These are phyloP conservation scores for Myiothlypis chrysogaster DNA, from an alignment of 2,797 vertebrate species.

Conservation along the genomic window DNA sequence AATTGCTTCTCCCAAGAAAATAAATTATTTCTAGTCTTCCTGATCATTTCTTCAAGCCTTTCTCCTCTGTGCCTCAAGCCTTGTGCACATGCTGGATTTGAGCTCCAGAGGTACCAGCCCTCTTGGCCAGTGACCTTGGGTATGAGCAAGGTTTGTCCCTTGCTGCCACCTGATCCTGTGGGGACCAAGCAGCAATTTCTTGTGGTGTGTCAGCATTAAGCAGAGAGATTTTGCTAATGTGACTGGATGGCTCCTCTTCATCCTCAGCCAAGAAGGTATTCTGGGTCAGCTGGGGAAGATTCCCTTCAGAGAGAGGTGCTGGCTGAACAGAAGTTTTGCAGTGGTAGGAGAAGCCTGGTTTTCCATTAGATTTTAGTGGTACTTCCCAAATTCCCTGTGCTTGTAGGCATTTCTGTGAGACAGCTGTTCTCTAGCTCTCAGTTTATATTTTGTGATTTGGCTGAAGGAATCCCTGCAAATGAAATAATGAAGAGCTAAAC, in stretches of 20 bases:
- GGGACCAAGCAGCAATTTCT: neutral
- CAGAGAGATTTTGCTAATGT: accelerated
- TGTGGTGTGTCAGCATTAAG: neutral
- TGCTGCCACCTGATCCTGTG: neutral
- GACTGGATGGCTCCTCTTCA: neutral
- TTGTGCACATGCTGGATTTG: neutral
- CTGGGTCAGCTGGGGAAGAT: neutral
- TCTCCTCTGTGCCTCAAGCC: neutral
- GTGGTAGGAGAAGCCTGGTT: neutral
- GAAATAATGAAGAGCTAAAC: neutral
- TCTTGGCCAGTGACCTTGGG: neutral
- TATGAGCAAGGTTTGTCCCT: neutral
- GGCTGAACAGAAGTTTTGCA: neutral
- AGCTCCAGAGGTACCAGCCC: neutral
- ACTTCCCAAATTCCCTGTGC: neutral
- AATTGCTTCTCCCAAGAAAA: neutral
- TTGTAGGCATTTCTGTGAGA: neutral
- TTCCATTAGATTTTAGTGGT: neutral
- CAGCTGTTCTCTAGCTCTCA: neutral
- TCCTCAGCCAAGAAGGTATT: neutral
- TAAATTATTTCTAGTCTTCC: neutral
- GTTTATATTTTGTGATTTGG: neutral
- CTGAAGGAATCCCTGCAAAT: neutral
- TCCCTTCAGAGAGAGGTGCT: neutral
- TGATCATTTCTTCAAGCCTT: neutral